Evolutionary conservation across 2,113 vertebrate genomes (phyloP).

Genomic region (Mixornis gularis): DNA sequence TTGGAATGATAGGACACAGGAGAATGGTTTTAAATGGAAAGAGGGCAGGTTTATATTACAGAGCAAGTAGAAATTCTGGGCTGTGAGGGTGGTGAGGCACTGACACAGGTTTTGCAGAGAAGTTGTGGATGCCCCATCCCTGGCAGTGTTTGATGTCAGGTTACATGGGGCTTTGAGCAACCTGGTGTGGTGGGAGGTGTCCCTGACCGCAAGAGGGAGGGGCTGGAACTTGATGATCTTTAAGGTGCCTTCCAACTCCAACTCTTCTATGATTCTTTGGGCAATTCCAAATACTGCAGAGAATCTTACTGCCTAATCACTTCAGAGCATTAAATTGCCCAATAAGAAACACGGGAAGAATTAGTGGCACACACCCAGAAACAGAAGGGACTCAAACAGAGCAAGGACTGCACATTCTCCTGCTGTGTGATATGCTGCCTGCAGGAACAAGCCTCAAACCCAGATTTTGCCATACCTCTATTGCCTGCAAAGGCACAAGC

Average conservation of each 20-base stretch:
- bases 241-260: not conserved
- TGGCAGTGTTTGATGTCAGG: fast-evolving
- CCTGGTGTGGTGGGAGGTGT: not conserved
- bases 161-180: not conserved
- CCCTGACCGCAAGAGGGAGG: not conserved
- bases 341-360: not conserved
- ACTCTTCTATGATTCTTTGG: not conserved
- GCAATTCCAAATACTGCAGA: not conserved
- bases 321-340: not conserved
- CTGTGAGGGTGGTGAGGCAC: not conserved
- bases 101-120: not conserved
- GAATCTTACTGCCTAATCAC: not conserved
- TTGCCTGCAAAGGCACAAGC: not conserved
- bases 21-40: not conserved
- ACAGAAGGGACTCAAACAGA: not conserved
- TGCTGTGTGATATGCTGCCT: not conserved
- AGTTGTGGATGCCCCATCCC: not conserved
- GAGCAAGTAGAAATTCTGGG: not conserved
- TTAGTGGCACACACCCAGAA: not conserved
- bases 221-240: not conserved
- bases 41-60: not conserved
- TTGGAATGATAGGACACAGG: not conserved
- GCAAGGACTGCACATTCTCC: not conserved
- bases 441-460: not conserved
- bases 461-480: not conserved